Percentiles rank a stretch among this genome's conserved stretches.
Evolutionary conservation across 2,888 invertebrate species (phyloP).

Genomic region (Gastrophysa polygoni): DNA sequence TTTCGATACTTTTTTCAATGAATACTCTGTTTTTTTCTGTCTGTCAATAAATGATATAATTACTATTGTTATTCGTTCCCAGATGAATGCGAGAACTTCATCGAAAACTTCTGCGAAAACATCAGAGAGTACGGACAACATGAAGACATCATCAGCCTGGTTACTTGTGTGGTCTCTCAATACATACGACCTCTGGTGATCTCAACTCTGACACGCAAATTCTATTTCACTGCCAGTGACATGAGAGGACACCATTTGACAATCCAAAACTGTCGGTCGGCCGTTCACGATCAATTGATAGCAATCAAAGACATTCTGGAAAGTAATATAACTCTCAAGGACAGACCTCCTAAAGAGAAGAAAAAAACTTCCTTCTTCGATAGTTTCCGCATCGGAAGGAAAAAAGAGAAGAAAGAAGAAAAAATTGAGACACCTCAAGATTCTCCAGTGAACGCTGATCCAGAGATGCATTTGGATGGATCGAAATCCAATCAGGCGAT

Average conservation of each 20-base stretch:
- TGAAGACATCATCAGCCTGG: constrained; percentile 47
- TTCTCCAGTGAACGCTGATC: neutral
- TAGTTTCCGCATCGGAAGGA: constrained; percentile 13
- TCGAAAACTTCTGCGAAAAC: constrained; percentile 42
- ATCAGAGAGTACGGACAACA: constrained; percentile 42
- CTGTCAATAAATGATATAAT: too few species aligned
- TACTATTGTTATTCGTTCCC: neutral
- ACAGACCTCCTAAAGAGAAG: neutral
- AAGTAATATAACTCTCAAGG: neutral
- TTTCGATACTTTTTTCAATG: too few species aligned
- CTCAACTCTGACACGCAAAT: constrained; percentile 52
- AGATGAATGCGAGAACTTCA: constrained; percentile 29
- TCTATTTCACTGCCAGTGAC: constrained; percentile 44
- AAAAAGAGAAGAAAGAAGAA: constrained; percentile 1
- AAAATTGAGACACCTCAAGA: neutral
- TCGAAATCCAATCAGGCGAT: neutral
- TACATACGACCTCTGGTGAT: constrained; percentile 41
- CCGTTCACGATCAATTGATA: constrained; percentile 16
- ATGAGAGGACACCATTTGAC: constrained; percentile 43
- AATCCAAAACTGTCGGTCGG: constrained; percentile 29
- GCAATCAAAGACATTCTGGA: constrained; percentile 15
- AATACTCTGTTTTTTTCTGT: too few species aligned
- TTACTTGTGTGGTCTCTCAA: constrained; percentile 34
- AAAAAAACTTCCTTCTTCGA: constrained; percentile 2
- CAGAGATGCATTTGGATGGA: neutral